Base-by-base conservation (phyloP, 1,140 invertebrate species). In the Archegozetes longisetosus region DNA sequence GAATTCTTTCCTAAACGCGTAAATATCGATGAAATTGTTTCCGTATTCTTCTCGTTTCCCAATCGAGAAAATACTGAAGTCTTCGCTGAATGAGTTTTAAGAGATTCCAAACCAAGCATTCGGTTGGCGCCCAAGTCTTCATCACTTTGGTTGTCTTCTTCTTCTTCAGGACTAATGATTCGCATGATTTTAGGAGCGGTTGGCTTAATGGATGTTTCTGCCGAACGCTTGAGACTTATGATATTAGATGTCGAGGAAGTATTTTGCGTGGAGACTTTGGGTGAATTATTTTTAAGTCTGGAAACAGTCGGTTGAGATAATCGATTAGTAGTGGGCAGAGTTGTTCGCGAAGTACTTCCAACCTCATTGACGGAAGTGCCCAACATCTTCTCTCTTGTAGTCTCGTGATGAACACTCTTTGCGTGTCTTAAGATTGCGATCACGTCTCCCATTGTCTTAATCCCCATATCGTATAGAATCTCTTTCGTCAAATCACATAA, bases 361-460 rank as follows among this genome's bases (percentile, higher is more conserved):
- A 22, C 47, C n/a, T 58, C 1, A 17, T n/a, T 6, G 12, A 6
- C 4, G 27, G 1, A 22, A 2, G 46, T 50, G 22, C 27, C 61
- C 14, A 62, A 50, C 14, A 62, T 14, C 23, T 62, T 53, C 22
- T 47, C 48, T 55, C 50, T 22, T 27, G 28, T 62, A 4, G 12
- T 40, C 17, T 57, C 58, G 32, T 61, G 80, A 67, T 82, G 78
- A 1, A 85, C 82, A 66, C 75, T 74, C 70, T 86, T 86, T 1
- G 85, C 80, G 76, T 88, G 84, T 60, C 84, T 83, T 22, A 88
- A 71, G 64, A 89, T 88, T 14, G 84, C 82, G 68, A 89, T 88
- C 52, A 88, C 79, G 72, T 89, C 85, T 17, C 86, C 86, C 77
- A 88, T 83, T 20, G 82, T 74, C 1, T 78, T 78, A 3, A 89